phyloP scores from a whole-genome alignment of 2,113 vertebrate species.

The Cyphomyrus plagiostoma region DNA sequence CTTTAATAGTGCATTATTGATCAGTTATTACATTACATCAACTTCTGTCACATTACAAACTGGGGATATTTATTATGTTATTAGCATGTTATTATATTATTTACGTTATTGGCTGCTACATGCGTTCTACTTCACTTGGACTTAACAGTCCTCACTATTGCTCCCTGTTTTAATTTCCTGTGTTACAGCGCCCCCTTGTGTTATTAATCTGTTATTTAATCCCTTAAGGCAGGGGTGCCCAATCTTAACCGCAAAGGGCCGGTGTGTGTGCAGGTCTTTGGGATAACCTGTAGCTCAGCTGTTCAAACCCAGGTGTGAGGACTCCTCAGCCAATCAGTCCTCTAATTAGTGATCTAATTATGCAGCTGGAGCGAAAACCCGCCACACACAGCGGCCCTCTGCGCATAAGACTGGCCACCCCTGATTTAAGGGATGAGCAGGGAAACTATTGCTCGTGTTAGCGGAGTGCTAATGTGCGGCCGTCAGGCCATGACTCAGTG shows the following conservation, averaged over 20 bases:
- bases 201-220: neutral
- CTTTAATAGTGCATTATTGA: neutral
- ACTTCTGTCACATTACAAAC: neutral
- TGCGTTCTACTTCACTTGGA: neutral
- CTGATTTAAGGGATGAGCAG: neutral
- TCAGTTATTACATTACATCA: neutral
- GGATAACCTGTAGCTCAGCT: too few relatives aligned
- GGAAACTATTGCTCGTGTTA: neutral
- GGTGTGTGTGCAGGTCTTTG: too few relatives aligned
- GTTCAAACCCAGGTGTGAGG: too few relatives aligned
- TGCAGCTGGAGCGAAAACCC: too few relatives aligned
- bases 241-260: too few relatives aligned
- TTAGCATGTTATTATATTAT: neutral
- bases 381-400: too few relatives aligned
- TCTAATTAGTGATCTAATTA: too few relatives aligned
- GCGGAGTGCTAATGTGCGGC: neutral
- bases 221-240: neutral
- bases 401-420: too few relatives aligned
- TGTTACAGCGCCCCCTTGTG: slow-evolving; percentile 13
- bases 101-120: neutral
- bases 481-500: neutral
- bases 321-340: too few relatives aligned
- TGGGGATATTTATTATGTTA: neutral
- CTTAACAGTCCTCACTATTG: neutral
- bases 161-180: neutral